phyloP scores from a whole-genome alignment of 1,140 invertebrate species.

The Drosophila athabasca region DNA sequence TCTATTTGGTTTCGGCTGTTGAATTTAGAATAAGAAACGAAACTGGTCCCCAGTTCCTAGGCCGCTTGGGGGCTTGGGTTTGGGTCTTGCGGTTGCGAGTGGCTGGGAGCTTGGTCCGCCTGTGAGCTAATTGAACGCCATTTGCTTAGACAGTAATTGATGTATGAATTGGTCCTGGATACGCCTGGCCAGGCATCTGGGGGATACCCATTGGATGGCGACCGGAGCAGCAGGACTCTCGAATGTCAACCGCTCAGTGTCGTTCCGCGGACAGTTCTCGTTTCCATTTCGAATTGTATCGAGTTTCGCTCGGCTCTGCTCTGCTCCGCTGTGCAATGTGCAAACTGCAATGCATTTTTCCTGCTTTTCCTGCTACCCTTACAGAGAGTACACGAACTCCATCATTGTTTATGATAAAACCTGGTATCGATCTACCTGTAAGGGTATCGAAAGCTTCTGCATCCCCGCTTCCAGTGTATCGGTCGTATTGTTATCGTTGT shows the following conservation, averaged over 20 bases:
- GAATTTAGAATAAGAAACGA: conserved; percentile 47
- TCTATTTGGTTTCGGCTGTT: conserved; percentile 43
- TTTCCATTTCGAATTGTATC: conserved; percentile 21
- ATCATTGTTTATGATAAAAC: too few species aligned
- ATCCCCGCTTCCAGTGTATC: too few species aligned
- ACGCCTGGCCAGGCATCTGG: conserved; percentile 39
- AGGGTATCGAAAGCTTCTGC: too few species aligned
- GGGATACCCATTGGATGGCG: conserved; percentile 2
- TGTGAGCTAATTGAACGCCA: conserved; percentile 77
- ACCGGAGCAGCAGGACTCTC: not conserved
- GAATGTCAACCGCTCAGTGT: conserved; percentile 43
- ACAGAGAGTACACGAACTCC: too few species aligned
- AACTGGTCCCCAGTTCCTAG: conserved; percentile 10
- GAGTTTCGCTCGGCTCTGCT: conserved; percentile 1
- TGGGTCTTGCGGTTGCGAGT: too few species aligned
- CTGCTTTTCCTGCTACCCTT: too few species aligned
- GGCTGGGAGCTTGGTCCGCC: conserved; percentile 19
- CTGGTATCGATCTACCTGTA: too few species aligned
- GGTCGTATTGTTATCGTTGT: too few species aligned
- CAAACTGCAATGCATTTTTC: conserved; percentile 44
- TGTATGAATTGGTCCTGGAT: conserved; percentile 60
- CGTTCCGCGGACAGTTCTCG: conserved; percentile 12
- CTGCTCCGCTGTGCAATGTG: not conserved
- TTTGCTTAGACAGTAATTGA: conserved; percentile 77
- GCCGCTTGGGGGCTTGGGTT: not conserved